Conservation (phyloP, 2,797 vertebrate species). For the Falco rusticolus region DNA sequence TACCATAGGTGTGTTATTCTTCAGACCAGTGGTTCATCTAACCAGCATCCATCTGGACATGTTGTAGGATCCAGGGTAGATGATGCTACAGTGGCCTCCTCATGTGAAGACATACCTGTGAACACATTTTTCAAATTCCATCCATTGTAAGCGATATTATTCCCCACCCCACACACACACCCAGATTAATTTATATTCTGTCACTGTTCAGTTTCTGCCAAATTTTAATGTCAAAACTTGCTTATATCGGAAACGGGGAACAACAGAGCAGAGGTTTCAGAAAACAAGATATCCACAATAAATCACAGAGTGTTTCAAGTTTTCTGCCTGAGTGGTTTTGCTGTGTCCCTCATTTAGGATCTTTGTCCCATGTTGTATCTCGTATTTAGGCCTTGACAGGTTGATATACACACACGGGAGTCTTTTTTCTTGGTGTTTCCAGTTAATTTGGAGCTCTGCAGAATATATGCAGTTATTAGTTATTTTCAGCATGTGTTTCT, state of each 20-base stretch:
- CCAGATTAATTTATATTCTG: not conserved
- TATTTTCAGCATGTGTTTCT: conserved; percentile 31
- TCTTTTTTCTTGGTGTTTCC: not conserved
- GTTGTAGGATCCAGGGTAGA: not conserved
- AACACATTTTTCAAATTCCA: not conserved
- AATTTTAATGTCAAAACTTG: not conserved
- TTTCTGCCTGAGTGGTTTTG: conserved; percentile 6
- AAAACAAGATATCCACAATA: not conserved
- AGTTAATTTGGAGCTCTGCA: conserved; percentile 33
- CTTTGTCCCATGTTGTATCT: not conserved
- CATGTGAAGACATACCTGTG: not conserved
- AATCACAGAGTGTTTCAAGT: not conserved
- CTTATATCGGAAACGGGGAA: not conserved
- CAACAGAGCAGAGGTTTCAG: not conserved
- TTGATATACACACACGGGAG: not conserved
- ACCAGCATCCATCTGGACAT: not conserved
- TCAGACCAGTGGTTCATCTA: not conserved
- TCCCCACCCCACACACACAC: too few relatives aligned
- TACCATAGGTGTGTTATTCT: not conserved
- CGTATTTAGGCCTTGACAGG: not conserved
- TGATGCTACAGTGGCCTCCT: not conserved
- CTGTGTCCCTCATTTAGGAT: conserved; percentile 2
- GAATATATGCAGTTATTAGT: conserved; percentile 8
- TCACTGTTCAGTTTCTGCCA: not conserved
- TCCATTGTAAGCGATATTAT: not conserved